phyloP scores from a whole-genome alignment of 2,888 invertebrate species.

The Crocallis elinguaria region DNA sequence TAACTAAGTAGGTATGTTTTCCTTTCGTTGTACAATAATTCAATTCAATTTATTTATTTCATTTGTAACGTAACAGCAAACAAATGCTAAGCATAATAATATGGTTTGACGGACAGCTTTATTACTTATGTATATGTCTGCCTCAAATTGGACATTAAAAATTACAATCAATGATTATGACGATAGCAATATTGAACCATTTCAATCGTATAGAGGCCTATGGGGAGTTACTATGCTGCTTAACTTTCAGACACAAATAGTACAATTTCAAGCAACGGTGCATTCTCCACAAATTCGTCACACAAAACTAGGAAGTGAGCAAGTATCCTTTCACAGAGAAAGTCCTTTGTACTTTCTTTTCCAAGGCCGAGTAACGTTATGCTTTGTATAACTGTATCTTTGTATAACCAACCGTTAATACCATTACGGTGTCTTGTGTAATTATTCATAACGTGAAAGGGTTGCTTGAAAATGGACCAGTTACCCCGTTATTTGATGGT shows the following conservation, averaged over 20 bases:
- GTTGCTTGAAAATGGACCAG: conserved; percentile 77
- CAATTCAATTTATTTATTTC: too few species aligned
- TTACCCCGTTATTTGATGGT: conserved; percentile 62
- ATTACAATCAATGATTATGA: neutral
- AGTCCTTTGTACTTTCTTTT: conserved; percentile 76
- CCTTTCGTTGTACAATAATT: too few species aligned
- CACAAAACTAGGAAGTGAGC: conserved; percentile 63
- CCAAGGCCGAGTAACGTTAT: conserved; percentile 67
- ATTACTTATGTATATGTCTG: neutral
- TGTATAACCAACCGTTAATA: conserved; percentile 42
- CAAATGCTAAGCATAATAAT: too few species aligned
- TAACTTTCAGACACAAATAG: conserved; percentile 45
- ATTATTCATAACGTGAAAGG: conserved; percentile 76
- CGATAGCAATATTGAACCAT: neutral
- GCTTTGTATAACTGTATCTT: conserved; percentile 68
- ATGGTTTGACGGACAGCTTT: too few species aligned
- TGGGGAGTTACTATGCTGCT: conserved; percentile 27
- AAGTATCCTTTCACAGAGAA: conserved; percentile 70
- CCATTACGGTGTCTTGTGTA: conserved; percentile 79
- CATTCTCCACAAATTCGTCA: conserved; percentile 59
- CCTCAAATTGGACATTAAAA: neutral
- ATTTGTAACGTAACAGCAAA: too few species aligned
- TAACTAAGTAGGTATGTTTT: too few species aligned
- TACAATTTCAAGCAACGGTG: conserved; percentile 52
- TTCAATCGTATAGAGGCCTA: conserved; percentile 21